Evolutionary conservation across 2,888 invertebrate genomes (phyloP).

Genomic region (Dryobotodes eremita): DNA sequence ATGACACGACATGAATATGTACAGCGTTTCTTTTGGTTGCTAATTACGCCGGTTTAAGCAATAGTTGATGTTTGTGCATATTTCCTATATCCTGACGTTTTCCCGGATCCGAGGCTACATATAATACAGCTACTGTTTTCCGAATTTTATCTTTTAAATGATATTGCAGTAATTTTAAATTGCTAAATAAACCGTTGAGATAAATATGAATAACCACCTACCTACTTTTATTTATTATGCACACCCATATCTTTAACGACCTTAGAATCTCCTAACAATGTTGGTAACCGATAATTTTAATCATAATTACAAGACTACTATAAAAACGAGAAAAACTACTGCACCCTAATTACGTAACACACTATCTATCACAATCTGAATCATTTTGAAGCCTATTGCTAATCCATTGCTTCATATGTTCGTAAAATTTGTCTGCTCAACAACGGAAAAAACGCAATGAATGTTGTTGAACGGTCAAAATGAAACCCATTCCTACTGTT

Average conservation of each 20-base stretch:
- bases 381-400: too few species aligned
- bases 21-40: slow-evolving; percentile 17
- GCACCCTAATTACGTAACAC: too few species aligned
- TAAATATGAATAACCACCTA: neutral
- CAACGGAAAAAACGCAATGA: too few species aligned
- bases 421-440: too few species aligned
- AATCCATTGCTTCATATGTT: too few species aligned
- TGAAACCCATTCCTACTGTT: too few species aligned
- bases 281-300: slow-evolving; percentile 23
- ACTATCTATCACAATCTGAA: too few species aligned
- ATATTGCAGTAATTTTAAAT: neutral
- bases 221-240: slow-evolving; percentile 6
- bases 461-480: too few species aligned
- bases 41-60: slow-evolving; percentile 26
- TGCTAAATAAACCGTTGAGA: neutral
- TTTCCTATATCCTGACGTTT: slow-evolving; percentile 22
- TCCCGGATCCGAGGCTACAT: neutral
- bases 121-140: too few species aligned
- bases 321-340: too few species aligned
- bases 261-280: slow-evolving; percentile 18
- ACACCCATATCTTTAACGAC: slow-evolving; percentile 13
- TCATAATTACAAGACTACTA: slow-evolving; percentile 2
- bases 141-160: neutral
- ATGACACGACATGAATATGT: slow-evolving; percentile 26
- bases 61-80: slow-evolving; percentile 15